These are phyloP conservation scores for Chloroclystis v-ata DNA, from an alignment of 2,888 invertebrate genomes.

Conservation along the genomic window DNA sequence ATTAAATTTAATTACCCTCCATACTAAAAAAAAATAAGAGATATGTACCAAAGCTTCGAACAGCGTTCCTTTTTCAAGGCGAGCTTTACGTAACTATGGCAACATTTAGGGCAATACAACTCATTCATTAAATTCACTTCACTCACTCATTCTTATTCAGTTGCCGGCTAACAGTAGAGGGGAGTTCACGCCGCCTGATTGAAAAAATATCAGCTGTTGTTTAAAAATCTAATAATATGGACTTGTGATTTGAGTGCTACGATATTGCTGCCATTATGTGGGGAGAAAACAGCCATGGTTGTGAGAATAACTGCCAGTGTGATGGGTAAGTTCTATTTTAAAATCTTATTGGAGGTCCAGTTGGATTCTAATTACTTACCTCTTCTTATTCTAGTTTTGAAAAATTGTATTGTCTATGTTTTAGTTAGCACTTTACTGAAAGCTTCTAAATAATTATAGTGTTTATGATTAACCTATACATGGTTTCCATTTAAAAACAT, in stretches of 20 bases:
- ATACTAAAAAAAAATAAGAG: no score
- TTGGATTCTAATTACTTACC: conserved; percentile 1
- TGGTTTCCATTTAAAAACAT: no score
- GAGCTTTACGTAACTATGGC: no score
- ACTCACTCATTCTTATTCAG: conserved; percentile 15
- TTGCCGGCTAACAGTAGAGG: conserved; percentile 21
- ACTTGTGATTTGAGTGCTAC: conserved; percentile 46
- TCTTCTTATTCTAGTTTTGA: not conserved
- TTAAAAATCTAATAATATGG: conserved; percentile 45
- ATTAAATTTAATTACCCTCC: no score
- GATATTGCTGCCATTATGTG: conserved; percentile 54
- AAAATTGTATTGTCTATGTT: not conserved
- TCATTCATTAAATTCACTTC: conserved; percentile 3
- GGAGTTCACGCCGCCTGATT: not conserved
- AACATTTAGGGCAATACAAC: no score
- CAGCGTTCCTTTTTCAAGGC: no score
- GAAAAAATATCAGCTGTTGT: conserved; percentile 21
- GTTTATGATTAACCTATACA: no score
- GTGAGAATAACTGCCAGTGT: conserved; percentile 68
- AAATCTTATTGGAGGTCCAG: conserved; percentile 10
- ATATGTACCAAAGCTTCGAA: no score
- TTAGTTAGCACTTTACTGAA: no score
- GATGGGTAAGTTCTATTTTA: conserved; percentile 55
- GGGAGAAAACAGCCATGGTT: conserved; percentile 62
- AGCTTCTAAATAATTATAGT: no score